Percentiles rank a stretch among this genome's conserved stretches.
Evolutionary conservation across 2,797 vertebrate species (phyloP).

Genomic region (Pantherophis alleghaniensis): DNA sequence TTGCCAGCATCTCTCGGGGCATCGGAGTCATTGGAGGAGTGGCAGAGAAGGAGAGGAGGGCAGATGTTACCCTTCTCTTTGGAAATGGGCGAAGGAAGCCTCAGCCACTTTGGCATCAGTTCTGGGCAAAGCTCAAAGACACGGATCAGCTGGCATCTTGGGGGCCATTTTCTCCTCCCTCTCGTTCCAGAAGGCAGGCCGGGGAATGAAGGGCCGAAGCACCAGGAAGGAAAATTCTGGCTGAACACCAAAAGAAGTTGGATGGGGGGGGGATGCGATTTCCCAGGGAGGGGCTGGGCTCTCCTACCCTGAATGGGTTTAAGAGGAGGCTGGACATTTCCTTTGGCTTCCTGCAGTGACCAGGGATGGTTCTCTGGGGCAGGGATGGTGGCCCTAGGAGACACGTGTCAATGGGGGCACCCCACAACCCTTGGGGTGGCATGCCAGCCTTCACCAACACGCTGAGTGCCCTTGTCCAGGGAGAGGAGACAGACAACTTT

Average conservation of each 20-base stretch:
- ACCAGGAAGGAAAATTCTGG: background rate
- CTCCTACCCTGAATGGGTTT: background rate
- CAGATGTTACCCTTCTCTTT: background rate
- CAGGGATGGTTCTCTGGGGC: background rate
- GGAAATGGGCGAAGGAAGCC: background rate
- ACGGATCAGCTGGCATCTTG: background rate
- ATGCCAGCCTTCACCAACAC: no score
- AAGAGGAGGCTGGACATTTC: background rate
- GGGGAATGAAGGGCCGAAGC: fast-evolving
- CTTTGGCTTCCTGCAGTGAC: background rate
- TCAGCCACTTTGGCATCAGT: background rate
- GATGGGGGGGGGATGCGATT: background rate
- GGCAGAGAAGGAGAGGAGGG: background rate
- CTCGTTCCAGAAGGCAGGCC: background rate
- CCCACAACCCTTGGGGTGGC: no score
- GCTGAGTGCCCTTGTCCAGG: no score
- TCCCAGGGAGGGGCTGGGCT: background rate
- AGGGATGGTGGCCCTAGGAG: no score
- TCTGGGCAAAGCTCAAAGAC: background rate
- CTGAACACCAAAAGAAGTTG: background rate
- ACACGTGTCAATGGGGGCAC: no score
- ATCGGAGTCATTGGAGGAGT: background rate
- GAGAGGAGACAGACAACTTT: no score
- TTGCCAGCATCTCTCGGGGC: background rate
- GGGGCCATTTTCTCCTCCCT: background rate